phyloP scores from a whole-genome alignment of 2,113 vertebrate genomes.

The Phaethon lepturus region DNA sequence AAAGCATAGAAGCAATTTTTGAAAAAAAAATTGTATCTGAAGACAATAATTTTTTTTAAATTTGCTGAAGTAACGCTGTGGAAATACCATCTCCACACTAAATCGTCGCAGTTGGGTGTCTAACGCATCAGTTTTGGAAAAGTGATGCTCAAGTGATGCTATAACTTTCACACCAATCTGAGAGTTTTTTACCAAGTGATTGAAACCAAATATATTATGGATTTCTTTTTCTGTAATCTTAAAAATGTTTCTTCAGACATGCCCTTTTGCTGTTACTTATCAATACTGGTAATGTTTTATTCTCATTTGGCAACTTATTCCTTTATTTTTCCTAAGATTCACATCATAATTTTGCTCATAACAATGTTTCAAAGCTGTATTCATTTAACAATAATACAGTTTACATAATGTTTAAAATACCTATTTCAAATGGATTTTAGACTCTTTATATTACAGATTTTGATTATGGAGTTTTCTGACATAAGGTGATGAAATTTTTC shows the following conservation, averaged over 20 bases:
- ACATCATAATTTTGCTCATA: neutral
- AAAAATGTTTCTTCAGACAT: neutral
- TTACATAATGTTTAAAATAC: neutral
- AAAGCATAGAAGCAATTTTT: neutral
- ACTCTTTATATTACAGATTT: neutral
- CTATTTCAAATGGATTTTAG: neutral
- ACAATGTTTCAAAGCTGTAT: neutral
- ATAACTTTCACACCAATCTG: neutral
- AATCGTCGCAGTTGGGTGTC: neutral
- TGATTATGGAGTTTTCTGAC: neutral
- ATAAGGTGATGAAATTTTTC: neutral
- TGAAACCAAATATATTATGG: neutral
- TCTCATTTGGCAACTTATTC: neutral
- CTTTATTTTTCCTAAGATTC: conserved; percentile 1
- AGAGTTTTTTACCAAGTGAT: conserved; percentile 9
- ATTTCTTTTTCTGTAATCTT: neutral
- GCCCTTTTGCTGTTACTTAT: neutral
- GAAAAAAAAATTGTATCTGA: neutral
- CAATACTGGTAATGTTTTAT: neutral
- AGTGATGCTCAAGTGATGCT: neutral
- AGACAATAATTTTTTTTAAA: neutral
- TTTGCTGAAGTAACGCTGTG: neutral
- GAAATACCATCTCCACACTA: neutral
- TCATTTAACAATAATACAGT: neutral
- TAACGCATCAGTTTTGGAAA: neutral